A percentile compares a stretch with the other conserved stretches of the same genome.
Conservation (phyloP, 2,797 vertebrate genomes). For the Tapera naevia region DNA sequence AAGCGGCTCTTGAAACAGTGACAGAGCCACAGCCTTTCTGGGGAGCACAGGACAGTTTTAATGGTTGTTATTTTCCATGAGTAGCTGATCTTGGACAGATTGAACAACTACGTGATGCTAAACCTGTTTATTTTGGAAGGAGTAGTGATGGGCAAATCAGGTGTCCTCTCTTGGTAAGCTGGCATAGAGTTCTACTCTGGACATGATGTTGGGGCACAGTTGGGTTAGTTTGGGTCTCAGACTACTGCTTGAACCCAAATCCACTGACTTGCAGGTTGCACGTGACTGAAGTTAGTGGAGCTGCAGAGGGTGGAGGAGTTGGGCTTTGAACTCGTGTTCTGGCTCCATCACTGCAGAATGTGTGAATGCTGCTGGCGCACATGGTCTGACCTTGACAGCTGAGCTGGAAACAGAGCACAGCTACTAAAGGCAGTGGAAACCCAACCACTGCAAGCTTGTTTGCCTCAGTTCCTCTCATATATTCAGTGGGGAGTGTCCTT, state of each 20-base stretch:
- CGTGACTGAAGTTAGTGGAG: neutral
- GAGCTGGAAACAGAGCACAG: neutral
- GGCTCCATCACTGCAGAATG: neutral
- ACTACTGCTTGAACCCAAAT: neutral
- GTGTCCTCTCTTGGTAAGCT: neutral
- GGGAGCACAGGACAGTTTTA: neutral
- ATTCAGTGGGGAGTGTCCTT: neutral
- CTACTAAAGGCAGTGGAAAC: neutral
- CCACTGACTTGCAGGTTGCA: neutral
- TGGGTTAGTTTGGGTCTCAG: neutral
- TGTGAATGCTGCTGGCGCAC: neutral
- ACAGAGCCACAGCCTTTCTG: neutral
- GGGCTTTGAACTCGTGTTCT: neutral
- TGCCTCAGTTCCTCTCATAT: slow-evolving; percentile 13
- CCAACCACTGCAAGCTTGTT: fast-evolving
- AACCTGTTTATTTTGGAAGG: slow-evolving; percentile 24
- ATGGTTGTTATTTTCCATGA: neutral
- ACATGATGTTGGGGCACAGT: neutral
- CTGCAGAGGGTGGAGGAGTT: neutral
- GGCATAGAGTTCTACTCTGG: neutral
- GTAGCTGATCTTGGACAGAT: neutral
- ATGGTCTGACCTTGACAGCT: neutral
- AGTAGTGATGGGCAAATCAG: neutral
- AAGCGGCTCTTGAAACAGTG: neutral
- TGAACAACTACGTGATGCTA: neutral